Base-by-base conservation (phyloP, 2,888 invertebrate species). In the Deilephila elpenor region DNA sequence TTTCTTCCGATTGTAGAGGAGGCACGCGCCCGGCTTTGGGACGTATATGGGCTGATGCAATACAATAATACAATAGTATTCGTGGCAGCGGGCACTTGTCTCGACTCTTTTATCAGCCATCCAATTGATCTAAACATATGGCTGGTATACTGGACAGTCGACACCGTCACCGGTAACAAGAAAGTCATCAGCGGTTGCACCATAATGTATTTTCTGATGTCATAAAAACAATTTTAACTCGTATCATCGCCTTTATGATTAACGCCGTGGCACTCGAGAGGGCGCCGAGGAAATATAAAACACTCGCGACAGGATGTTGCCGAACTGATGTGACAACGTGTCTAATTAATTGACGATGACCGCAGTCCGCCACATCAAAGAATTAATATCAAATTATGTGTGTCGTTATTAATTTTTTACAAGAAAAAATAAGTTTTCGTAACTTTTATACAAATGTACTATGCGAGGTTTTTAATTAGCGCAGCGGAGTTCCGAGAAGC, bases 221-320 rank as follows among this genome's bases (percentile, higher is more conserved):
- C 67, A 25, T 67, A 67, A 67, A 64, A 67, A 51, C 17, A 67
- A 19, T 44, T 44, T 51, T 20, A 51, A 67, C 14, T 67, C 20
- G 25, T 17, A 20, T 51, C 56, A n/a, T 56, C n/a, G 67, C 44
- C 29, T 8, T 44, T 60, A 17, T 25, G 67, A 51, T 67, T 51
- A 67, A 29, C 14, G 44, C 20, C 67, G 25, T 56, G n/a, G 6
- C 6, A 56, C 17, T 6, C 19, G n/a, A 17, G 51, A 17, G 20
- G 67, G 17, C 67, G 67, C 67, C 7, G 25, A 51, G 67, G 67
- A 67, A 67, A 67, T 17, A 67, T 67, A 67, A 67, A 67, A 67
- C 51, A 51, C 3, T 44, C 25, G 44, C 25, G 51, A 51, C 51
- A 25, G 67, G 67, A 51, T 67, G 67, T 67, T 67, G 51, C 67